Evolutionary conservation across 2,888 invertebrate species (phyloP).

Genomic region (Mantis religiosa): DNA sequence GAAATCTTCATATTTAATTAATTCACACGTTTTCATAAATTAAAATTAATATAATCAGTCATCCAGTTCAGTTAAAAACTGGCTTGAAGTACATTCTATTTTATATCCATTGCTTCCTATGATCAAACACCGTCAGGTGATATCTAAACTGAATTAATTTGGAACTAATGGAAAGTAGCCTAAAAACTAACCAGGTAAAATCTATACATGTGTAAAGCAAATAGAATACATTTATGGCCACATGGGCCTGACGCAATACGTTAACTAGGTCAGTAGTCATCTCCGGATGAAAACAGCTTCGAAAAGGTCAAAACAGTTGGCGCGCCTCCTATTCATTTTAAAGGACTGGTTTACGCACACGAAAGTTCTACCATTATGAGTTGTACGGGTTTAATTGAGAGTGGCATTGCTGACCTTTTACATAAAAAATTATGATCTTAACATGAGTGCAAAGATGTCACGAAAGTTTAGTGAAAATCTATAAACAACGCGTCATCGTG

Average conservation of each 20-base stretch:
- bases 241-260: background rate
- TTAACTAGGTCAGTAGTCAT: background rate
- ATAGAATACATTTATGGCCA: background rate
- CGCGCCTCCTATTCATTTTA: background rate
- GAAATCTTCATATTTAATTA: too few relatives aligned
- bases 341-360: background rate
- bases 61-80: too few relatives aligned
- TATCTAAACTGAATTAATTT: too few relatives aligned
- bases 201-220: background rate
- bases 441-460: background rate
- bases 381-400: background rate
- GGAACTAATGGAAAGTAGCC: background rate
- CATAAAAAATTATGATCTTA: background rate
- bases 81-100: too few relatives aligned
- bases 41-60: too few relatives aligned
- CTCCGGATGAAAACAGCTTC: background rate
- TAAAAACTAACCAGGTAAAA: background rate
- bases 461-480: background rate
- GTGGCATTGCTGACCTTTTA: background rate
- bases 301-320: background rate
- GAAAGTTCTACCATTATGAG: background rate
- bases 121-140: too few relatives aligned
- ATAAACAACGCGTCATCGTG: background rate
- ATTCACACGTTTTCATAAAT: too few relatives aligned
- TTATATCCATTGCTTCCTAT: too few relatives aligned